Evolutionary conservation across 2,888 invertebrate genomes (phyloP).

Genomic region (Acleris holmiana): DNA sequence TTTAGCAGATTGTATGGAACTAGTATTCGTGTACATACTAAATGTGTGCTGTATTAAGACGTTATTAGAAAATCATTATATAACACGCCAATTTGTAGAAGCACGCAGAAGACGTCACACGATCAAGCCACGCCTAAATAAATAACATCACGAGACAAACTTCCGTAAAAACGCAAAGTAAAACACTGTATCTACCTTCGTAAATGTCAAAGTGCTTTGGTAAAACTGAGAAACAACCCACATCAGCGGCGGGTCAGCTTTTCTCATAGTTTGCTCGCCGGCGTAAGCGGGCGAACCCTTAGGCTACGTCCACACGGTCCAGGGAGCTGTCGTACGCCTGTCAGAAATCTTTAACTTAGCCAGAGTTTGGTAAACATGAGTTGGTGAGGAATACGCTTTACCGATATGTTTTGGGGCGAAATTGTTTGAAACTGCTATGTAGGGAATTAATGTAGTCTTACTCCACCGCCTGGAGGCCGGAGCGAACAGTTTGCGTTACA

Average conservation of each 20-base stretch:
- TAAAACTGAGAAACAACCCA: conserved; percentile 39
- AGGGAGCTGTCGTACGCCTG: conserved; percentile 14
- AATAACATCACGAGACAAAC: conserved; percentile 9
- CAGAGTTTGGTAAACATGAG: conserved; percentile 15
- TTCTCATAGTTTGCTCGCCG: conserved; percentile 35
- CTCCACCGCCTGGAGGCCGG: conserved; percentile 18
- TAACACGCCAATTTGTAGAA: neutral
- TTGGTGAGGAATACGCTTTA: conserved; percentile 27
- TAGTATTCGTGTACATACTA: neutral
- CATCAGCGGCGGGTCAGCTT: conserved; percentile 38
- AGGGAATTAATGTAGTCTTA: conserved; percentile 27
- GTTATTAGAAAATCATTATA: neutral
- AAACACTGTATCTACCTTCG: conserved; percentile 23
- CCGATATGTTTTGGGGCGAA: conserved; percentile 30
- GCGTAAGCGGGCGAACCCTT: conserved; percentile 30
- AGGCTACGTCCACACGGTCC: conserved; percentile 25
- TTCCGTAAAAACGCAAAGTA: conserved; percentile 13
- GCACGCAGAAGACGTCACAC: neutral
- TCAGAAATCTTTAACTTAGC: conserved; percentile 28
- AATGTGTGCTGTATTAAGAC: neutral
- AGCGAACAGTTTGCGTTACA: conserved; percentile 16
- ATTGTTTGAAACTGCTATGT: conserved; percentile 35
- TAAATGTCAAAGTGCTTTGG: conserved; percentile 37
- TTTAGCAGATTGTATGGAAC: neutral
- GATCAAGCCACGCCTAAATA: conserved; percentile 7